Evolutionary conservation across 2,888 invertebrate species (phyloP), one percentile per base, ranked within the genome.

Genomic region (Theristus sp.): DNA sequence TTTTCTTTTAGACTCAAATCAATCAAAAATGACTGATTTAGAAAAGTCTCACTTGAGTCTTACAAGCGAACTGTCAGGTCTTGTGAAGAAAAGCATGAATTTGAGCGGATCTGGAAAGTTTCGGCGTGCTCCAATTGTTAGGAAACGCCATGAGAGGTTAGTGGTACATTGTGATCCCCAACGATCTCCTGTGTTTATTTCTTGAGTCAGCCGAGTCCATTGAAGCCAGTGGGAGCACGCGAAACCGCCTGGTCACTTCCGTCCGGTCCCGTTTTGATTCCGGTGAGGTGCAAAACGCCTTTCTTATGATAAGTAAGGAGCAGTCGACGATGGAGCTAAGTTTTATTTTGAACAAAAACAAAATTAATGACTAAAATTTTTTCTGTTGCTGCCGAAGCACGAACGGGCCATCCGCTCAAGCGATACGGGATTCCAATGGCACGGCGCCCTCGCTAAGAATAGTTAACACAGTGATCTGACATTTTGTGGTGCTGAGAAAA

Each of bases 301-400:
- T 89, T 89, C 0, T 84, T 85, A 73, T 98, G 96, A 68, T 98
- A n/a, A n/a, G n/a, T 96, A 60, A 81, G 80, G 1, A 89, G 71
- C 26, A 88, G 75, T 54, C 89, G 80, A 60, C 96, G 81, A 71
- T 96, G 94, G 1, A 90, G 67, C 84, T 84, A 66, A 38, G 74
- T n/a, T 10, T 47, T 6, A 46, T 6, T 27, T 28, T 58, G 28
- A 46, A 2, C n/a, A 10, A 13, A 38, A 38, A 38, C 17, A 13
- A 38, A 6, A 38, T 13, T 13, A 38, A 38, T 6, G 17, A 13
- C 38, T 6, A 38, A 38, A 38, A 13, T 6, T 38, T n/a, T n/a
- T n/a, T n/a, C n/a, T n/a, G n/a, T n/a, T n/a, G n/a, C n/a, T n/a
- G n/a, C n/a, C n/a, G n/a, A n/a, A n/a, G n/a, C n/a, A n/a, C n/a